Evolutionary conservation across 2,888 invertebrate genomes (phyloP), one percentile per base, ranked within the genome.

Genomic region (Trachelus troglodyta): DNA sequence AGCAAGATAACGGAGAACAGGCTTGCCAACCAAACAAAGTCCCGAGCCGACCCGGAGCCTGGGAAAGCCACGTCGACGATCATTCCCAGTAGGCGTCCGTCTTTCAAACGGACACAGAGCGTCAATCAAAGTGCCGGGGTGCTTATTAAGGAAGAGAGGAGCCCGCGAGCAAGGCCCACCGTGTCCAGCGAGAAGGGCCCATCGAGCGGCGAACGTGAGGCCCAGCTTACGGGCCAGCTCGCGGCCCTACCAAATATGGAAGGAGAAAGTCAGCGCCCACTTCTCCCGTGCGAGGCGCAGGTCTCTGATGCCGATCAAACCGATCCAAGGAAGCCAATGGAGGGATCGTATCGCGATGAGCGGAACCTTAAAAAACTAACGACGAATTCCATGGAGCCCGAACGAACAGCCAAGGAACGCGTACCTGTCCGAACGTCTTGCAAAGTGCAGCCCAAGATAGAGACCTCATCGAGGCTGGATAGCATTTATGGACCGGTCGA

Each of bases 181-280:
- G 23, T 76, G 31, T 78, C 79, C 69, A 69, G 76, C 33, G 78
- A 71, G 81, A 88, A 87, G 86, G 87, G 86, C 83, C 83, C 77
- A 11, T 68, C 73, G 4, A 76, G 74, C 56, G 73, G 73, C 40
- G 71, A 77, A 79, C 81, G 80, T 83, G 80, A 76, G 83, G 82
- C 82, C 84, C 82, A 80, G 85, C 82, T 80, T 79, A 82, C 83
- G 84, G 85, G 85, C 83, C 84, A 81, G 85, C 82, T 80, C 79
- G 82, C 83, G 84, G 85, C 86, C 83, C 84, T 85, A 34, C 86
- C 87, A 85, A 89, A 87, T 87, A 90, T 89, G 87, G 88, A 86
- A 79, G 82, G 85, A 83, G 89, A 89, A 87, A 87, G 88, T 85
- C 85, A 87, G 84, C 85, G 82, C 75, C 74, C 81, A 75, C 77